These are phyloP conservation scores for Thryonomys swinderianus DNA, from an alignment of 2,113 vertebrate genomes.

Conservation along the genomic window DNA sequence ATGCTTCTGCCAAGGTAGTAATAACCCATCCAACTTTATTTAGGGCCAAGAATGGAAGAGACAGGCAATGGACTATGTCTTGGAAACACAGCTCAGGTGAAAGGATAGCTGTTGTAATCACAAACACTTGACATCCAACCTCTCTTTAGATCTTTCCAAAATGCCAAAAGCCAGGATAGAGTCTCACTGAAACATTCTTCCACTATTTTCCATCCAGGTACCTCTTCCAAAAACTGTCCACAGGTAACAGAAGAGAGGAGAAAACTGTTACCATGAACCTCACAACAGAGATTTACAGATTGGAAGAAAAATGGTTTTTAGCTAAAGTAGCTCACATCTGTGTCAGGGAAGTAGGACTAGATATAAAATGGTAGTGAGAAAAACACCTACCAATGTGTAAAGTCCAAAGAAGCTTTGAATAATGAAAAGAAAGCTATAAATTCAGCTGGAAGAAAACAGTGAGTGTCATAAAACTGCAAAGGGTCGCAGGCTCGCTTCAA, in stretches of 20 bases:
- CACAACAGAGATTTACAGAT: constrained; percentile 34
- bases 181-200: neutral
- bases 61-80: neutral
- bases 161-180: neutral
- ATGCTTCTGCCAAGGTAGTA: neutral
- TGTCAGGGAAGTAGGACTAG: constrained; percentile 39
- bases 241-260: neutral
- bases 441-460: neutral
- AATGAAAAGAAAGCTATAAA: constrained; percentile 62
- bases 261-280: constrained; percentile 45
- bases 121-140: neutral
- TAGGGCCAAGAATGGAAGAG: neutral
- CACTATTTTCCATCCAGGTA: neutral
- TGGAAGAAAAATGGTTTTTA: constrained; percentile 26
- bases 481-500: neutral
- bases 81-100: neutral
- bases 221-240: neutral
- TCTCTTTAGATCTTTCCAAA: neutral
- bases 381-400: constrained; percentile 6
- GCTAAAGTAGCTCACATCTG: constrained; percentile 57
- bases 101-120: neutral
- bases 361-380: constrained; percentile 57
- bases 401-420: constrained; percentile 55
- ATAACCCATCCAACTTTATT: neutral
- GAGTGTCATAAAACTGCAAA: neutral